A percentile compares a stretch with the other conserved stretches of the same genome.
Conservation (phyloP, 37 sponge, comb jelly and placozoan species). For the Ianthella basta region DNA sequence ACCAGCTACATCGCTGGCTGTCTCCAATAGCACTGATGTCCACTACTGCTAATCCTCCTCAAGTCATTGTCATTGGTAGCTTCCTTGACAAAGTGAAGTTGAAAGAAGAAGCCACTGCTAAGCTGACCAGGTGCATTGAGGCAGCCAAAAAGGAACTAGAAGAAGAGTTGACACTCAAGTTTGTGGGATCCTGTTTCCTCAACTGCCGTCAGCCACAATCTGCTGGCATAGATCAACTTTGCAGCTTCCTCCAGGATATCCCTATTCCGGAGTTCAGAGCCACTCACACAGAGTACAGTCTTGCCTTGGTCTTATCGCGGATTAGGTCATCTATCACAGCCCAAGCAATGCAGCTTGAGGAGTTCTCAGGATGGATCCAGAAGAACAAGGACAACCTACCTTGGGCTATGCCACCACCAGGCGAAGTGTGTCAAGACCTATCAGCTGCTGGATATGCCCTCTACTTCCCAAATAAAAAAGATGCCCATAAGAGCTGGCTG, state of each 20-base stretch:
- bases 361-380: conserved; percentile 9
- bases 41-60: background rate
- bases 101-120: background rate
- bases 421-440: conserved; percentile 5
- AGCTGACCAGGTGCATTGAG: background rate
- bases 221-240: background rate
- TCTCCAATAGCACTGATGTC: background rate
- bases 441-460: background rate
- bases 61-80: conserved; percentile 7
- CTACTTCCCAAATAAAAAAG: background rate
- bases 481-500: background rate
- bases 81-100: background rate
- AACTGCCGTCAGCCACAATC: conserved; percentile 10
- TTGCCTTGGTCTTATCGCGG: background rate
- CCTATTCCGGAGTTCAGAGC: background rate
- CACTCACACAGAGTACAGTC: background rate
- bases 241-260: background rate
- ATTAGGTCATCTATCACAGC: background rate
- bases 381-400: background rate
- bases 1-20: conserved; percentile 10
- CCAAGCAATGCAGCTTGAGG: background rate
- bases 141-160: background rate
- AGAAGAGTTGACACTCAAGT: background rate
- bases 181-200: background rate
- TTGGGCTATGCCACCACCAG: background rate